These are phyloP conservation scores for Eciton burchellii DNA, from an alignment of 1,140 invertebrate genomes.

Conservation along the genomic window DNA sequence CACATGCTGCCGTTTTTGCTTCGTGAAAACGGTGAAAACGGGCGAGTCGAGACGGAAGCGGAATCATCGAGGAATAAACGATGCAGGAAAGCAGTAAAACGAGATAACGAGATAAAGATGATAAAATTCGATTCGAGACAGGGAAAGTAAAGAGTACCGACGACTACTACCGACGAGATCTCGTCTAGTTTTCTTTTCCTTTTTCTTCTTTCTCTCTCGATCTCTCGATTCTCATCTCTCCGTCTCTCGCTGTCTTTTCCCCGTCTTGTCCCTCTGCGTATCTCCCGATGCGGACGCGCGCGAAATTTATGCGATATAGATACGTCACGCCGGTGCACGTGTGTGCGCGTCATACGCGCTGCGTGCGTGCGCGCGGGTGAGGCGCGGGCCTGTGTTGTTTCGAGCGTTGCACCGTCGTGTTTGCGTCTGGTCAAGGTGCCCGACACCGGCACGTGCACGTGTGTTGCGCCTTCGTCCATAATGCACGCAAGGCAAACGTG, in stretches of 20 bases:
- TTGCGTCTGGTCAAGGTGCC: conserved; percentile 77
- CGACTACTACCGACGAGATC: no score
- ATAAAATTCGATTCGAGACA: not conserved
- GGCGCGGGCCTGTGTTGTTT: conserved; percentile 45
- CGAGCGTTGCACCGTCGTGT: conserved; percentile 72
- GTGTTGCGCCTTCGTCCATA: no score
- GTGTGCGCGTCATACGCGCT: not conserved
- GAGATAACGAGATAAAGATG: not conserved
- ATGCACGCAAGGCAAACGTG: no score
- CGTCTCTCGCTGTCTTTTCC: not conserved
- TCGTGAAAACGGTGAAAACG: no score
- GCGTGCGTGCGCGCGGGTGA: not conserved
- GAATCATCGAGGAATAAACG: no score
- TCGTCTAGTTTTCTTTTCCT: not conserved
- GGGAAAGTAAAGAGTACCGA: not conserved
- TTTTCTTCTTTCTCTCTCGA: not conserved
- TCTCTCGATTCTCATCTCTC: not conserved
- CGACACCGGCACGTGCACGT: conserved; percentile 33
- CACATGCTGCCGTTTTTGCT: no score
- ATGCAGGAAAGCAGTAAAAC: not conserved
- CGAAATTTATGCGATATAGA: conserved; percentile 54
- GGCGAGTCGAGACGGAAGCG: no score
- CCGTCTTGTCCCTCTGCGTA: not conserved
- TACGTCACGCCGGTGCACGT: not conserved
- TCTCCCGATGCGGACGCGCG: conserved; percentile 5